A percentile compares a stretch with the other conserved stretches of the same genome.
phyloP scores from a whole-genome alignment of 2,113 vertebrate species.

The Euleptes europaea region DNA sequence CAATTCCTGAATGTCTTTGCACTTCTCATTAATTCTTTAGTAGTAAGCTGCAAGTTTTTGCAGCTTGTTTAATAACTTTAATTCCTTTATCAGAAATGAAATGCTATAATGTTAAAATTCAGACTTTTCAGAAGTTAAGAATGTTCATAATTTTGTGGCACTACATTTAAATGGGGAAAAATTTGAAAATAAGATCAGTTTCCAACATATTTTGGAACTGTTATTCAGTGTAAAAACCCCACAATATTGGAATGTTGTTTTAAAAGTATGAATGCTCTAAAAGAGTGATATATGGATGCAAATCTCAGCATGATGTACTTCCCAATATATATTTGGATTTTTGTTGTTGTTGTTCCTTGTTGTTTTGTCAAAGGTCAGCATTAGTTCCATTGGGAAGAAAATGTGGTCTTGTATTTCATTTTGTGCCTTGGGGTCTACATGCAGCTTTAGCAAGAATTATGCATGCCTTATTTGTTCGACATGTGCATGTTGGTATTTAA shows the following conservation, averaged over 20 bases:
- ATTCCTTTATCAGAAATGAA: slow-evolving; percentile 50
- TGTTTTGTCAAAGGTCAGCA: slow-evolving; percentile 79
- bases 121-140: not conserved
- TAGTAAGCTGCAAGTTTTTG: slow-evolving; percentile 42
- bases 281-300: slow-evolving; percentile 40
- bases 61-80: slow-evolving; percentile 50
- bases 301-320: slow-evolving; percentile 71
- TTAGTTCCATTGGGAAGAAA: slow-evolving; percentile 70
- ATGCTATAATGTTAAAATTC: slow-evolving; percentile 32
- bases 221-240: slow-evolving; percentile 34
- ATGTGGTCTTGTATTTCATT: slow-evolving; percentile 52
- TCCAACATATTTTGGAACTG: slow-evolving; percentile 8
- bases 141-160: slow-evolving; percentile 26
- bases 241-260: not conserved
- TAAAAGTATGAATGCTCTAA: slow-evolving; percentile 17
- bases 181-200: slow-evolving; percentile 18
- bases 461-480: slow-evolving; percentile 65
- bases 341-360: slow-evolving; percentile 69
- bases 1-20: slow-evolving; percentile 60
- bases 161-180: slow-evolving; percentile 32
- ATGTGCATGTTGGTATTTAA: slow-evolving; percentile 61
- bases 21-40: slow-evolving; percentile 51
- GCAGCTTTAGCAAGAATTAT: slow-evolving; percentile 71
- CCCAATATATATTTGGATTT: slow-evolving; percentile 62
- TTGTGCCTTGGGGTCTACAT: slow-evolving; percentile 65